phyloP scores from a whole-genome alignment of 1,140 invertebrate genomes.

The Limonius californicus region DNA sequence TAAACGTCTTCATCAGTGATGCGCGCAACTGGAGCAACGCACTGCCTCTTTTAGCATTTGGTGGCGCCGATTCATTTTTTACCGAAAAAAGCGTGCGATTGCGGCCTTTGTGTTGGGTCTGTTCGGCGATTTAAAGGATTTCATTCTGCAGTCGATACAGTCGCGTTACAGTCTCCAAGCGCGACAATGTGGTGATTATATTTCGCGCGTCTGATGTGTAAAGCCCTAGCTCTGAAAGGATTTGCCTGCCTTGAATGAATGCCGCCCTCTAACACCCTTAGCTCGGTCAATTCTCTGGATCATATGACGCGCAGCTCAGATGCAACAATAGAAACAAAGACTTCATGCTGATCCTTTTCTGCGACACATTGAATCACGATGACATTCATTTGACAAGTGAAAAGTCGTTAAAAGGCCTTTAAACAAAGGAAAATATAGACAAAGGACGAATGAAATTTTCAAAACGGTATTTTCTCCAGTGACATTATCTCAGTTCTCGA shows the following conservation, averaged over 20 bases:
- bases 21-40: background rate
- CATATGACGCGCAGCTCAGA: slow-evolving; percentile 3
- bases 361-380: slow-evolving; percentile 6
- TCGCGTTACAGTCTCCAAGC: background rate
- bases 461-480: background rate
- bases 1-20: background rate
- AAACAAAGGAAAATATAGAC: background rate
- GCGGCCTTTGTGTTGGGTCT: background rate
- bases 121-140: background rate
- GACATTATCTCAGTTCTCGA: no score
- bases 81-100: background rate
- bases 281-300: slow-evolving; percentile 1
- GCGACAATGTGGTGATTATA: slow-evolving; percentile 10
- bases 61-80: background rate
- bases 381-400: slow-evolving; percentile 14
- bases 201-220: slow-evolving; percentile 10
- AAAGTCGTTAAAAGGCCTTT: background rate
- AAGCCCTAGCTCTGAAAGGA: slow-evolving; percentile 5
- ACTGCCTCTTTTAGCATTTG: background rate
- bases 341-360: slow-evolving; percentile 1
- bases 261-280: slow-evolving; percentile 8
- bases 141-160: background rate
- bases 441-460: background rate
- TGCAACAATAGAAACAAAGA: slow-evolving; percentile 14
- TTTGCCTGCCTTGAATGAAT: slow-evolving; percentile 4